Evolutionary conservation across 2,113 vertebrate species (phyloP), one percentile per base, ranked within the genome.

Genomic region (Haplochromis vanheusdeni): DNA sequence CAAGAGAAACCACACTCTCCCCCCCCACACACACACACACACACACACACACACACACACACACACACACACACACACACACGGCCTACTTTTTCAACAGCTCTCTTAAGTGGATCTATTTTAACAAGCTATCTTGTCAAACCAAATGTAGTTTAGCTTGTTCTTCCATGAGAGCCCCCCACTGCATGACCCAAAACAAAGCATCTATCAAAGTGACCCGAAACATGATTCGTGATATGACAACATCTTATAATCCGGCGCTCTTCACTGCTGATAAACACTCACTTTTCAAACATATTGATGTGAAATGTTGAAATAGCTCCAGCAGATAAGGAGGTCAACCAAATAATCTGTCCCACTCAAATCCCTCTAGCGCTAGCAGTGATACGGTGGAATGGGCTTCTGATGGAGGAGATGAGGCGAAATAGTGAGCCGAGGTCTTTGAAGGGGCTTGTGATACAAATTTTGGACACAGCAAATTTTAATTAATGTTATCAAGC

Each of bases 91-190:
- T 93, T 87, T 83, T 33, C 86, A 91, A 81, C 81, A 82, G 81
- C 86, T 85, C 81, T 91, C 81, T 85, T 80, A 84, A 92, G 86
- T 89, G 79, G 82, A 89, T 89, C 58, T 49, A 87, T 82, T 91
- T 91, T 94, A 94, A 93, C 79, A 54, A 92, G 87, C 81, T 11
- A 51, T 91, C 75, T 80, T 81, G 82, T 93, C 90, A 85, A 88
- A 89, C 83, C 81, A 70, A 84, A 87, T 79, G 79, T 83, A 42
- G 52, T 88, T 84, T 54, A 68, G 54, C 55, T 84, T 75, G 82
- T 84, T 86, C 80, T 49, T 84, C 79, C 65, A 79, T 14, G n/a
- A 91, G 49, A 62, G 45, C 75, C 12, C 45, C 45, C n/a, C 42
- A 14, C 75, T 23, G 11, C 62, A 12, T n/a, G n/a, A 55, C 10